Evolutionary conservation across 1,140 invertebrate genomes (phyloP).

Genomic region (Steinernema feltiae): DNA sequence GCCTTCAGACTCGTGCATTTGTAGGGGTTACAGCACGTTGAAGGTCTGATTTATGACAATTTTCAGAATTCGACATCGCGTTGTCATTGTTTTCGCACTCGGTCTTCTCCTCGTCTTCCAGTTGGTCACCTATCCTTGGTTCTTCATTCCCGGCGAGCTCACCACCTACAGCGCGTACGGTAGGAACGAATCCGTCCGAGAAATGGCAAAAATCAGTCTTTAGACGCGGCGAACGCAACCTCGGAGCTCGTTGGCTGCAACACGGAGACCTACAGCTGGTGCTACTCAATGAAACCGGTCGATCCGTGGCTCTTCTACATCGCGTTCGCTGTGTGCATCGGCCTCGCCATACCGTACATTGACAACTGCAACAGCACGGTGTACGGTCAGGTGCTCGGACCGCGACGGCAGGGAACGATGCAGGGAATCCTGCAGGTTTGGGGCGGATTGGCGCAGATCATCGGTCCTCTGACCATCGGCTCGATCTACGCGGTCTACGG

Average conservation of each 20-base stretch:
- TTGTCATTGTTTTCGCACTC: neutral
- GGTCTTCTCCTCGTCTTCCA: neutral
- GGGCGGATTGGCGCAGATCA: neutral
- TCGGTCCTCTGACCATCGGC: neutral
- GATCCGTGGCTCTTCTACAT: constrained; percentile 10
- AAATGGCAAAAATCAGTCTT: too few species aligned
- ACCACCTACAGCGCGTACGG: too few species aligned
- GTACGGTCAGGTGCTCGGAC: neutral
- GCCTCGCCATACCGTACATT: constrained; percentile 11
- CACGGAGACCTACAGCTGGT: neutral
- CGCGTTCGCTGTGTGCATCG: neutral
- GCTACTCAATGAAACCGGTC: neutral
- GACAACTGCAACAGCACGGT: constrained; percentile 13
- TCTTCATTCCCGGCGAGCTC: neutral
- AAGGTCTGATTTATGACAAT: too few species aligned
- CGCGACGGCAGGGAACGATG: constrained; percentile 11
- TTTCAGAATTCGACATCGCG: neutral
- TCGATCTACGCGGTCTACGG: neutral
- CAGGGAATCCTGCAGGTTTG: constrained; percentile 15
- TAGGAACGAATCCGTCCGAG: too few species aligned
- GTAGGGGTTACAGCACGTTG: too few species aligned
- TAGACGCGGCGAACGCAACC: too few species aligned
- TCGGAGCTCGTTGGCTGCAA: neutral
- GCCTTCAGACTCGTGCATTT: neutral
- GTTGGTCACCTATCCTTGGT: neutral